These are phyloP conservation scores for Glomeris marginata DNA, from an alignment of 2,888 invertebrate species.

Conservation along the genomic window DNA sequence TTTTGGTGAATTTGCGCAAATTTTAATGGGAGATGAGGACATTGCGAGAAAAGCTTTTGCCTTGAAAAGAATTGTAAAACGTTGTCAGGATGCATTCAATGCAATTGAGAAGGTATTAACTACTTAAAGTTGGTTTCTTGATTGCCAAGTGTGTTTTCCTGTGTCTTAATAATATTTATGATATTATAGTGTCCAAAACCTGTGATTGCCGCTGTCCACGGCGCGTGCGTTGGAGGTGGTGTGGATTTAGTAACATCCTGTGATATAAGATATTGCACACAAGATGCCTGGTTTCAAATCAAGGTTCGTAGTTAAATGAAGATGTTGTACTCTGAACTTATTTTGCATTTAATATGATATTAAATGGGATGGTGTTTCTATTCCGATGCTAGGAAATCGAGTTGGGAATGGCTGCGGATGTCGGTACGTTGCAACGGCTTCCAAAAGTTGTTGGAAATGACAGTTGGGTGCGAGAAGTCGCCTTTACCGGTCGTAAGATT, in stretches of 20 bases:
- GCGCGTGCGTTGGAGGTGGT: slow-evolving; percentile 80
- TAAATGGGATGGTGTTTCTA: neutral
- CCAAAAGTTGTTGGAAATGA: slow-evolving; percentile 80
- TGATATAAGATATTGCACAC: slow-evolving; percentile 79
- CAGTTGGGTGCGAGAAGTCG: slow-evolving; percentile 72
- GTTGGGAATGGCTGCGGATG: slow-evolving; percentile 82
- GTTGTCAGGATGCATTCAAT: slow-evolving; percentile 61
- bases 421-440: slow-evolving; percentile 81
- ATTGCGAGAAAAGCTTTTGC: slow-evolving; percentile 57
- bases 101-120: slow-evolving; percentile 53
- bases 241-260: slow-evolving; percentile 74
- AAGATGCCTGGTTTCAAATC: slow-evolving; percentile 81
- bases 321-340: no score
- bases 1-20: slow-evolving; percentile 40
- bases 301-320: slow-evolving; percentile 37
- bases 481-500: slow-evolving; percentile 71
- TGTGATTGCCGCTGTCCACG: slow-evolving; percentile 73
- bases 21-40: slow-evolving; percentile 51
- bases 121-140: neutral
- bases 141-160: neutral
- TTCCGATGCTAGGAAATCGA: slow-evolving; percentile 40
- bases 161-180: neutral
- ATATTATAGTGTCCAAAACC: slow-evolving; percentile 62
- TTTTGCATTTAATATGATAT: no score
- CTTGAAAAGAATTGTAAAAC: slow-evolving; percentile 44